Conservation (phyloP, 2,888 invertebrate species). For the Heliconius charithonia region DNA sequence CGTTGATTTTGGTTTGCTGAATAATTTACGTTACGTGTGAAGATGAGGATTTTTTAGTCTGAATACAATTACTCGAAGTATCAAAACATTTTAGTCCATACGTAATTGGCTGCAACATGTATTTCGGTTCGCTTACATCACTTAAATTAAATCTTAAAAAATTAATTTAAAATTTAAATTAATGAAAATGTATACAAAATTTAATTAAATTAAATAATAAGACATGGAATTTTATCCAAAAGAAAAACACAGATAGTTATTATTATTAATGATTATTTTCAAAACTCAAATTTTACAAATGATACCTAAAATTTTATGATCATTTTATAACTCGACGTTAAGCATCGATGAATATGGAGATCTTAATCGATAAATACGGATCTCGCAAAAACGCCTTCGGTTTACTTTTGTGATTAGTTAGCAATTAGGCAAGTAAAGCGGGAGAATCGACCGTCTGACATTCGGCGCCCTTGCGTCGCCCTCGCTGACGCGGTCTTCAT, state of each 20-base stretch:
- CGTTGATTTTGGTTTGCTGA: background rate
- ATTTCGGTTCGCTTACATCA: conserved; percentile 2
- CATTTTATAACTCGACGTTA: conserved; percentile 4
- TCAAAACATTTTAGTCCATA: background rate
- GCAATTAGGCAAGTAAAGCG: conserved; percentile 66
- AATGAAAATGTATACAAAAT: background rate
- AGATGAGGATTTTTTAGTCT: background rate
- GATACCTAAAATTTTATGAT: conserved; percentile 18
- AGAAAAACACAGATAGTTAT: background rate
- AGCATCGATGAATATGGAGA: conserved; percentile 24
- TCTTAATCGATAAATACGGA: conserved; percentile 37
- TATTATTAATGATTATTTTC: background rate
- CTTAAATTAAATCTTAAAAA: background rate
- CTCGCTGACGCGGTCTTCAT: conserved; percentile 47
- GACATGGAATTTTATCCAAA: background rate
- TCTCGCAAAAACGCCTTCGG: conserved; percentile 37
- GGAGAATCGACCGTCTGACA: conserved; percentile 75
- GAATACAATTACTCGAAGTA: conserved; percentile 11
- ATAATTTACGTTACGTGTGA: background rate
- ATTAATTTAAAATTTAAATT: background rate
- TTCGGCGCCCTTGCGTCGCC: conserved; percentile 68
- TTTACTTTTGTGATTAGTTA: conserved; percentile 54
- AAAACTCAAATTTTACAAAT: background rate
- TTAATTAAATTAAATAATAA: background rate
- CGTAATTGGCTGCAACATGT: background rate